Evolutionary conservation across 2,797 vertebrate species (phyloP).

Genomic region (Silurus lanzhouensis): DNA sequence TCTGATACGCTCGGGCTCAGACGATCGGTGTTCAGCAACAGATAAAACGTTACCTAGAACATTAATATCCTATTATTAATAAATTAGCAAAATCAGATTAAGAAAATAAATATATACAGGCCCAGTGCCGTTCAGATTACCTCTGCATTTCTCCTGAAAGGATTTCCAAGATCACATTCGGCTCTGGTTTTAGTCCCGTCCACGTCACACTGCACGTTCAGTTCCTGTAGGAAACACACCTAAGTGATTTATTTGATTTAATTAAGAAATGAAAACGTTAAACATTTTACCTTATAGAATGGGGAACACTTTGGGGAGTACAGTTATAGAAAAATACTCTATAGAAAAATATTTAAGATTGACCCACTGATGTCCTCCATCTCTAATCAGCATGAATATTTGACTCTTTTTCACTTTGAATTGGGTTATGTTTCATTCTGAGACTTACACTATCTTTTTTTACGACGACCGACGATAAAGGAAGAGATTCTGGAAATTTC

Average conservation of each 20-base stretch:
- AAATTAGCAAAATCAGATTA: not conserved
- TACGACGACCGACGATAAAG: conserved; percentile 67
- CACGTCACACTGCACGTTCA: conserved; percentile 76
- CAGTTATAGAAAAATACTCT: not conserved
- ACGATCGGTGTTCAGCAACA: conserved; percentile 82
- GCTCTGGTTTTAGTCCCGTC: conserved; percentile 83
- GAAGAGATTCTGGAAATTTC: conserved; percentile 80
- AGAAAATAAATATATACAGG: too few relatives aligned
- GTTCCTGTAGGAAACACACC: conserved; percentile 67
- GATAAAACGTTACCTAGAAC: conserved; percentile 84
- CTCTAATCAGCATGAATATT: not conserved
- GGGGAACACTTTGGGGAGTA: not conserved
- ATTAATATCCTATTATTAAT: not conserved
- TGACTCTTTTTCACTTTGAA: not conserved
- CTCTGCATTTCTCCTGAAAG: conserved; percentile 85
- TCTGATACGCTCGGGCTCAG: conserved; percentile 82
- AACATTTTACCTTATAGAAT: not conserved
- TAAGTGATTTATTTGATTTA: not conserved
- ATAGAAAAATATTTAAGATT: not conserved
- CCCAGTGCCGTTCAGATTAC: conserved; percentile 64
- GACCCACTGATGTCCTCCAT: not conserved
- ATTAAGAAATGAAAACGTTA: not conserved
- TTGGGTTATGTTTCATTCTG: not conserved
- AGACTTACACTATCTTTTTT: conserved; percentile 40
- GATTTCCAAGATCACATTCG: conserved; percentile 89